Percentiles rank a stretch among this genome's conserved stretches.
These are phyloP conservation scores for Pica pica DNA, from an alignment of 2,113 vertebrate species.

Conservation along the genomic window DNA sequence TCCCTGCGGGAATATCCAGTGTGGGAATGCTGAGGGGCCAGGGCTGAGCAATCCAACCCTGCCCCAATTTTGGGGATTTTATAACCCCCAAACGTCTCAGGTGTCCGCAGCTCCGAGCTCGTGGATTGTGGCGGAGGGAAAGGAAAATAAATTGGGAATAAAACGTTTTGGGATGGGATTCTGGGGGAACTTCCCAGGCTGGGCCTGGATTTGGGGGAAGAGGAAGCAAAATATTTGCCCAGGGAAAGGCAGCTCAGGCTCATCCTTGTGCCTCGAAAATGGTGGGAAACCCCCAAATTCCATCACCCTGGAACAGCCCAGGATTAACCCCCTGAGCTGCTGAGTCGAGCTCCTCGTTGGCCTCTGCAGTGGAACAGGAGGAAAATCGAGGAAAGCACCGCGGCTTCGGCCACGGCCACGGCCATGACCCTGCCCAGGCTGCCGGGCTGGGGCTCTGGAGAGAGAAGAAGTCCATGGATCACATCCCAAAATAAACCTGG, in stretches of 20 bases:
- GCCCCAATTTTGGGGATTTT: fast-evolving
- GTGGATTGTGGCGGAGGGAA: neutral
- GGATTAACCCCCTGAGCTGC: neutral
- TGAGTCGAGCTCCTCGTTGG: neutral
- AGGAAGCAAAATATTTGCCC: neutral
- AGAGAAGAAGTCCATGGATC: neutral
- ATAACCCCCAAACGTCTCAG: neutral
- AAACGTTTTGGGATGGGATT: neutral
- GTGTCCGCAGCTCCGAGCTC: neutral
- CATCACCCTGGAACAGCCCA: neutral
- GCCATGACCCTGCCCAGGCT: fast-evolving
- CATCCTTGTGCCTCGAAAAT: neutral
- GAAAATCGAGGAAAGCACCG: fast-evolving
- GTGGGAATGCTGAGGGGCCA: neutral
- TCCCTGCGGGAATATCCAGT: fast-evolving
- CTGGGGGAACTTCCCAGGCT: neutral
- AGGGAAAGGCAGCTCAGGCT: neutral
- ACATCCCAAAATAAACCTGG: fast-evolving
- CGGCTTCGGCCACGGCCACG: fast-evolving
- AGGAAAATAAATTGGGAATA: neutral
- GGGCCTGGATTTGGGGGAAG: neutral
- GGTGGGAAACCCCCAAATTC: neutral
- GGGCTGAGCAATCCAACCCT: neutral
- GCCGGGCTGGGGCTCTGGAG: neutral
- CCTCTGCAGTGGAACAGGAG: fast-evolving